Evolutionary conservation across 1,140 invertebrate genomes (phyloP), one percentile per base, ranked within the genome.

Genomic region (Hylaeus anthracinus): DNA sequence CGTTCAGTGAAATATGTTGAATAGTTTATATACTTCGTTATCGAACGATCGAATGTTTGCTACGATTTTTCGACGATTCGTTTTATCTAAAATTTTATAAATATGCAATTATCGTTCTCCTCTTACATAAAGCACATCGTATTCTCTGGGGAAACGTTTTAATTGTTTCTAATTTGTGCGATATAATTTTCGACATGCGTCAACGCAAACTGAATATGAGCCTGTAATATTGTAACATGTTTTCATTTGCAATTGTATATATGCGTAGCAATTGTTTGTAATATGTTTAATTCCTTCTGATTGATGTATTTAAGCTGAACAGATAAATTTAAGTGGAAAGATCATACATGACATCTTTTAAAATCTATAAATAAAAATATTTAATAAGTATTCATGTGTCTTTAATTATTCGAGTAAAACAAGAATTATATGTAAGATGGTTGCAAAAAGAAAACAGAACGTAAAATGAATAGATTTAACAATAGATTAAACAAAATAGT

Each of bases 141-240:
- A 85, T 82, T 86, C 74, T 85, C 79, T 82, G 61, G 71, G 66
- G 78, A 82, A 66, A 75, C 56, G 58, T 85, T 85, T 82, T 61
- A 78, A 39, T 85, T 72, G 64, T 70, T 72, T 85, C 43, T 12
- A 43, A 63, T 56, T 53, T 63, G 10, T 48, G 14, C 48, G 48
- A 65, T 56, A 43, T 72, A 56, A 15, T 65, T 73, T 79, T n/a
- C 37, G n/a, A 6, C 73, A 63, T 72, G 4, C 15, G 43, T 79
- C 64, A 9, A 12, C 10, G 37, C 14, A 64, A 67, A 48, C 26
- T 26, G 64, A 4, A 48, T 65, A 26, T 45, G 26, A 73, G 37
- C 26, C 51, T 73, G 61, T 73, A 79, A 73, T 41, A 63, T 73
- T 79, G 71, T 55, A 65, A 73, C 61, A 65, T 56, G 51, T 41